Conservation (phyloP, 2,797 vertebrate species). For the Acomys russatus region DNA sequence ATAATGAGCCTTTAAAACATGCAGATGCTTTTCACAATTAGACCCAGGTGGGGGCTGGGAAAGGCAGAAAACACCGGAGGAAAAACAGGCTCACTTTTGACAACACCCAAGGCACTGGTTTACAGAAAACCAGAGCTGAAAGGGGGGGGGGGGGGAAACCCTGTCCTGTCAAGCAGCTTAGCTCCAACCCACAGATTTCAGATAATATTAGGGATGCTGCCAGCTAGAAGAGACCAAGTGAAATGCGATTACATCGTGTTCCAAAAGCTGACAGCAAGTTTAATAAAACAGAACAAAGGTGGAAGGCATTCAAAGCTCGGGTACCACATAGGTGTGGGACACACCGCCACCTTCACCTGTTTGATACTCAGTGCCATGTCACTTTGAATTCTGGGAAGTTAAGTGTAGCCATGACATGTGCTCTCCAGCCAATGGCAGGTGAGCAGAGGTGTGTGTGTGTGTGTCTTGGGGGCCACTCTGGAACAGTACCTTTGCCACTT, state of each 20-base stretch:
- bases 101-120: not conserved
- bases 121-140: not conserved
- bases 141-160: not conserved
- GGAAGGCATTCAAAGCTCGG: not conserved
- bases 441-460: not conserved
- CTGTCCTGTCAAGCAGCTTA: not conserved
- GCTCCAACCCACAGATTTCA: constrained; percentile 51
- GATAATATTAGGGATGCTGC: constrained; percentile 33
- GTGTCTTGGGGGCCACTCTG: not conserved
- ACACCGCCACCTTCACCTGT: too few relatives aligned
- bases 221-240: constrained; percentile 13
- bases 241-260: constrained; percentile 1
- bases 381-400: not conserved
- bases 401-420: not conserved
- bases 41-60: constrained; percentile 51
- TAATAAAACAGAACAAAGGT: not conserved
- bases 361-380: not conserved
- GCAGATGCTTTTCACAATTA: constrained; percentile 79
- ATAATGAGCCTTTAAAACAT: constrained; percentile 84
- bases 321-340: not conserved
- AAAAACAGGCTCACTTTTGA: constrained; percentile 69
- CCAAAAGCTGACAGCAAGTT: constrained; percentile 18
- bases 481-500: not conserved
- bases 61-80: constrained; percentile 48
- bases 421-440: not conserved